Evolutionary conservation across 2,113 vertebrate genomes (phyloP), one percentile per base, ranked within the genome.

Genomic region (Archocentrus centrarchus): DNA sequence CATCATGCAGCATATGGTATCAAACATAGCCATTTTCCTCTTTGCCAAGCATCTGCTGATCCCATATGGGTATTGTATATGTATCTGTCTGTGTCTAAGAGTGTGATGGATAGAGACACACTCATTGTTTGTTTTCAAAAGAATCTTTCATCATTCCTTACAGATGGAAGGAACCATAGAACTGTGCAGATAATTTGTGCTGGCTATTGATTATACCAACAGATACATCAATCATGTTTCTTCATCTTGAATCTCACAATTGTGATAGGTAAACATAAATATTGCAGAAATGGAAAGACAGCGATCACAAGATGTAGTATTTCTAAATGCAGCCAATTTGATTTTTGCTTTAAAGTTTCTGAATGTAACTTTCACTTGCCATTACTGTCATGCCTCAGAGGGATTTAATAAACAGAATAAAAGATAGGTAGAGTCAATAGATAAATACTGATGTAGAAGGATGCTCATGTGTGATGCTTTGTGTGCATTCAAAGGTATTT

Each of bases 11-110:
- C 92, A 95, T 93, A 93, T 94, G 93, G 85, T 86, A 87, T 79
- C 89, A 59, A 93, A 91, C 92, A 92, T 89, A 92, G 90, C 86
- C 82, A 93, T 93, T 93, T 89, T 75, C 11, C 70, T 93, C 66
- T 70, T 89, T 91, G 87, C 94, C 92, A 93, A 94, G 94, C 94
- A 95, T 94, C 94, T 95, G 93, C 75, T 81, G 20, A 87, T 85
- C 86, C 91, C 95, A 94, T 94, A 94, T 93, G 93, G 91, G 87
- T 88, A 63, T 83, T 90, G 82, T 83, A 68, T 88, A 76, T 88
- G 85, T 90, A 81, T 92, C 61, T 89, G 60, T 87, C 22, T 57
- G 61, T 68, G 63, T 91, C 70, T 85, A 60, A 75, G 78, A 80
- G 61, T 84, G 77, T 78, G 91, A 82, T 80, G 57, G 87, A 82